phyloP scores from a whole-genome alignment of 2,888 invertebrate genomes.

The Aspidiotus rigidus region DNA sequence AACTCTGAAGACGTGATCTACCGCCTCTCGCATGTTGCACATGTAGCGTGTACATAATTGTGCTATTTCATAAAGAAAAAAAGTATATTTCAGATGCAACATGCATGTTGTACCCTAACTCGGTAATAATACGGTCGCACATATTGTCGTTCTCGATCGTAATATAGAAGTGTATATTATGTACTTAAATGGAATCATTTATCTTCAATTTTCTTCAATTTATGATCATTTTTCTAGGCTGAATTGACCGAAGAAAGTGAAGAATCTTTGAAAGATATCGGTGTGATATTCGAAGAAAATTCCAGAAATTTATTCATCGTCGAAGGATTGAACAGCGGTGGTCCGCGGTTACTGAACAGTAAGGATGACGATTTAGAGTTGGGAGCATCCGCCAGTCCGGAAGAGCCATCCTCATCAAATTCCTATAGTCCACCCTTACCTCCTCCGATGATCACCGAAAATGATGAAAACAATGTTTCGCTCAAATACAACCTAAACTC shows the following conservation, averaged over 20 bases:
- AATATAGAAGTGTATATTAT: too few relatives aligned
- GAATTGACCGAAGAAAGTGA: conserved; percentile 23
- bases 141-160: too few relatives aligned
- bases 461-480: not conserved
- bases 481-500: too few relatives aligned
- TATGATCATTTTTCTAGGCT: conserved; percentile 6
- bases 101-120: too few relatives aligned
- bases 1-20: too few relatives aligned
- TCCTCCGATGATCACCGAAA: not conserved
- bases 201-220: not conserved
- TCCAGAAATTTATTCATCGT: conserved; percentile 33
- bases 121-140: too few relatives aligned
- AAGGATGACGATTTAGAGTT: conserved; percentile 45
- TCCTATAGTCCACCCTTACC: conserved; percentile 24
- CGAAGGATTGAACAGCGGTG: conserved; percentile 26
- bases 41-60: too few relatives aligned
- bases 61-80: too few relatives aligned
- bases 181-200: not conserved
- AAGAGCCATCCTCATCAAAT: conserved; percentile 22
- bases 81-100: too few relatives aligned
- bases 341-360: conserved; percentile 22
- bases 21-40: too few relatives aligned
- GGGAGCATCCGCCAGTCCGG: conserved; percentile 46
- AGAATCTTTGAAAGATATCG: conserved; percentile 22
- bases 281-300: conserved; percentile 35